phyloP scores from a whole-genome alignment of 2,888 invertebrate species.

The Octodonta nipae region DNA sequence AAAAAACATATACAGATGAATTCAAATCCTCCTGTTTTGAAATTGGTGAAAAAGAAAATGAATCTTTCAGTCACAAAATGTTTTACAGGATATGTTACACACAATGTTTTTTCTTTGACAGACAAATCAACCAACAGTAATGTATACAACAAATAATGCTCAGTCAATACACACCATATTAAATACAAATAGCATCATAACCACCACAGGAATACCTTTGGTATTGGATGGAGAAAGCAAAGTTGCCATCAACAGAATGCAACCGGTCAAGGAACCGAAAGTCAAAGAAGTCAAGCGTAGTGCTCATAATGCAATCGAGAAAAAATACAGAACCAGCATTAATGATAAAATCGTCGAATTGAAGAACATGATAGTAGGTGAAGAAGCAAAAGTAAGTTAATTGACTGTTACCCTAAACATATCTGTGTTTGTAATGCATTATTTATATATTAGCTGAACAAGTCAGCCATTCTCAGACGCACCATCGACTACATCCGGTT shows the following conservation, averaged over 20 bases:
- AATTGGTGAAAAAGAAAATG: too few species aligned
- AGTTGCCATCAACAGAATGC: slow-evolving; percentile 62
- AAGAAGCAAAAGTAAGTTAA: slow-evolving; percentile 64
- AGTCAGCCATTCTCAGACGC: slow-evolving; percentile 90
- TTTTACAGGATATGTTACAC: too few species aligned
- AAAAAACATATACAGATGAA: too few species aligned
- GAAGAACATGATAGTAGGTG: slow-evolving; percentile 89
- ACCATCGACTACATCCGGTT: slow-evolving; percentile 92
- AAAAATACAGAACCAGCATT: slow-evolving; percentile 93
- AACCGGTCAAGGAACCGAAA: slow-evolving; percentile 48
- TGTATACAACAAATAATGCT: slow-evolving; percentile 38
- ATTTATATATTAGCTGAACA: slow-evolving; percentile 57
- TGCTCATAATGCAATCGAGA: slow-evolving; percentile 97
- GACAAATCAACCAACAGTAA: too few species aligned
- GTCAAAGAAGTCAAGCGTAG: slow-evolving; percentile 73
- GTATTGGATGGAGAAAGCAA: slow-evolving; percentile 67
- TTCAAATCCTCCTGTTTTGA: too few species aligned
- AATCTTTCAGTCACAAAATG: too few species aligned
- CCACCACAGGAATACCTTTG: slow-evolving; percentile 61
- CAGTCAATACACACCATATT: slow-evolving; percentile 48
- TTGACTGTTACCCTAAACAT: too few species aligned
- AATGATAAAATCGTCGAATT: slow-evolving; percentile 96
- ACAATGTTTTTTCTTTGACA: too few species aligned
- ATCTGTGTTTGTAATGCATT: background rate
- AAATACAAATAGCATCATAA: slow-evolving; percentile 48